Conservation (phyloP, 2,888 invertebrate genomes). For the Morpho achilles region DNA sequence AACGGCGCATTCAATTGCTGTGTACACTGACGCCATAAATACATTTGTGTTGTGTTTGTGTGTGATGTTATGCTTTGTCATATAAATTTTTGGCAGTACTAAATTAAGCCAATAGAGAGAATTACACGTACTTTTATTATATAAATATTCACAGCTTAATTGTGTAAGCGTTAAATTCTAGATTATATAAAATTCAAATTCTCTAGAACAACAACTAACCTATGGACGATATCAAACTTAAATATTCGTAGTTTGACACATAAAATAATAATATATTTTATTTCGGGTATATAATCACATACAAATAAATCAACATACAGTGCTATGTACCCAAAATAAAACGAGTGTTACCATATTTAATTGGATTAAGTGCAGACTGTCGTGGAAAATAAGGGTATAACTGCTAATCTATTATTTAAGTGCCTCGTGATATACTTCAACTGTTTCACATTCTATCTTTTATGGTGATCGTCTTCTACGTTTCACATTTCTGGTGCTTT, state of each 20-base stretch:
- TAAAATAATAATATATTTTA: no score
- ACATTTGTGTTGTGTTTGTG: slow-evolving; percentile 39
- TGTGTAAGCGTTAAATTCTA: not conserved
- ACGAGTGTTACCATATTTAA: slow-evolving; percentile 1
- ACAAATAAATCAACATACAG: not conserved
- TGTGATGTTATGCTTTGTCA: slow-evolving; percentile 36
- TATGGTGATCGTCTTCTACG: slow-evolving; percentile 53
- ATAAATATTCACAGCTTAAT: slow-evolving; percentile 6
- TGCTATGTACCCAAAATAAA: no score
- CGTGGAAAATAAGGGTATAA: slow-evolving; percentile 43
- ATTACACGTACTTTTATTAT: slow-evolving; percentile 14
- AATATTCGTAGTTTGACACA: no score
- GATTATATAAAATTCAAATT: not conserved
- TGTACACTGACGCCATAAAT: slow-evolving; percentile 51
- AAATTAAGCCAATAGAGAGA: slow-evolving; percentile 35
- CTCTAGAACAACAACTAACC: no score
- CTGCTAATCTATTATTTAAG: slow-evolving; percentile 52
- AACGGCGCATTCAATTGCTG: slow-evolving; percentile 68
- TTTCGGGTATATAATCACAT: not conserved
- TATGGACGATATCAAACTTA: no score
- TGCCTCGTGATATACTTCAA: slow-evolving; percentile 58
- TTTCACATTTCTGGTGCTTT: slow-evolving; percentile 56
- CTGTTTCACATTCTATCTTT: slow-evolving; percentile 51
- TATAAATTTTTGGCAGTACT: slow-evolving; percentile 46
- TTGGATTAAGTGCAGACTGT: slow-evolving; percentile 51